Conservation (phyloP, 2,113 vertebrate genomes). For the Campylomormyrus numenius region DNA sequence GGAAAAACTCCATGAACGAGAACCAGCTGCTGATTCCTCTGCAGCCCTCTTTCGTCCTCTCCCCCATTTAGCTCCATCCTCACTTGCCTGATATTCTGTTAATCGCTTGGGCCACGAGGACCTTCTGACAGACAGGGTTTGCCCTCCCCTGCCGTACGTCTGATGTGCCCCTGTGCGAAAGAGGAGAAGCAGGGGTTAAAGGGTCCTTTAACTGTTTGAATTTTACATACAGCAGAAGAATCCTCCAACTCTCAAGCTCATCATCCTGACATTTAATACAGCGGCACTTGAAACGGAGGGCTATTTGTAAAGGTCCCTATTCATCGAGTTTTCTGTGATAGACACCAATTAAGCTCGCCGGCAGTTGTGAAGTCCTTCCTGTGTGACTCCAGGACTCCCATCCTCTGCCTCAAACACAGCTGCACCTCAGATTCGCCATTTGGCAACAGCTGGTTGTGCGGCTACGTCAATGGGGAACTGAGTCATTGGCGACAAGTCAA, state of each 20-base stretch:
- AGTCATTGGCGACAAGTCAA: conserved; percentile 16
- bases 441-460: conserved; percentile 16
- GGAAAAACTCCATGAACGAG: background rate
- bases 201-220: background rate
- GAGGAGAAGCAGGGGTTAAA: background rate
- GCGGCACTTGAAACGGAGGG: background rate
- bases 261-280: conserved; percentile 3
- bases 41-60: no score
- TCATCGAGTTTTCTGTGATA: background rate
- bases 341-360: background rate
- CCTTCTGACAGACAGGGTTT: background rate
- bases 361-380: background rate
- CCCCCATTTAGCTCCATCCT: background rate
- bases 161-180: background rate
- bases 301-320: background rate
- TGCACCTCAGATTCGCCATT: background rate
- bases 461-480: conserved; percentile 23
- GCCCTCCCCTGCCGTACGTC: background rate
- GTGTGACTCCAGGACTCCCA: background rate
- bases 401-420: background rate
- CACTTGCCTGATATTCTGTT: background rate
- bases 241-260: background rate
- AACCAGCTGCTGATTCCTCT: background rate
- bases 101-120: background rate
- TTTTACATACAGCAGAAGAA: background rate